Evolutionary conservation across 2,888 invertebrate species (phyloP).

Genomic region (Halocaridina rubra): DNA sequence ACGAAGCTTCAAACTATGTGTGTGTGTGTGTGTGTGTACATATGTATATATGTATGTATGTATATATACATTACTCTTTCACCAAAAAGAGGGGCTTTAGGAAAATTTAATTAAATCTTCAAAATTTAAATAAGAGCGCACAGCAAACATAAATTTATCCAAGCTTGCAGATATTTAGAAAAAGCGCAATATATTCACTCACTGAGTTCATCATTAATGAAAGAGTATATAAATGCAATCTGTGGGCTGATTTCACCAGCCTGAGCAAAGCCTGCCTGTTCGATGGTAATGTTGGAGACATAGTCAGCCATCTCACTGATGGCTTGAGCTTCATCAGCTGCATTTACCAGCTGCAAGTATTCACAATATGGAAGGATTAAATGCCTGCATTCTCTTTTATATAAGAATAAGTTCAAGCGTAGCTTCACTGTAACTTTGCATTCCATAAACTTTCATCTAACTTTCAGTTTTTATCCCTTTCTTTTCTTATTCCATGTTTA

Average conservation of each 20-base stretch:
- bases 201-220: constrained; percentile 58
- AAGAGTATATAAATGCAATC: constrained; percentile 47
- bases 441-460: no score
- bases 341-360: constrained; percentile 57
- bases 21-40: no score
- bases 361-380: neutral
- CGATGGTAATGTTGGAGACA: constrained; percentile 50
- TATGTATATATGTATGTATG: no score
- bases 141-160: neutral
- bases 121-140: neutral
- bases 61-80: no score
- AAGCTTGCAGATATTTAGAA: no score
- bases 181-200: no score
- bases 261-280: constrained; percentile 47
- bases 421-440: no score
- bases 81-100: neutral
- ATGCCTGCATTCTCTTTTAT: neutral
- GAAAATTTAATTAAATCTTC: neutral
- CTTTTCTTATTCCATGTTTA: no score
- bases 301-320: constrained; percentile 60
- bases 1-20: no score
- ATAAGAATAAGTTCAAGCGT: neutral
- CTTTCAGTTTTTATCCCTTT: no score
- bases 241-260: constrained; percentile 53
- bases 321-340: constrained; percentile 57